Percentiles rank a stretch among this genome's conserved stretches.
Conservation (phyloP, 1,140 invertebrate genomes). For the Scaptomyza hsui region DNA sequence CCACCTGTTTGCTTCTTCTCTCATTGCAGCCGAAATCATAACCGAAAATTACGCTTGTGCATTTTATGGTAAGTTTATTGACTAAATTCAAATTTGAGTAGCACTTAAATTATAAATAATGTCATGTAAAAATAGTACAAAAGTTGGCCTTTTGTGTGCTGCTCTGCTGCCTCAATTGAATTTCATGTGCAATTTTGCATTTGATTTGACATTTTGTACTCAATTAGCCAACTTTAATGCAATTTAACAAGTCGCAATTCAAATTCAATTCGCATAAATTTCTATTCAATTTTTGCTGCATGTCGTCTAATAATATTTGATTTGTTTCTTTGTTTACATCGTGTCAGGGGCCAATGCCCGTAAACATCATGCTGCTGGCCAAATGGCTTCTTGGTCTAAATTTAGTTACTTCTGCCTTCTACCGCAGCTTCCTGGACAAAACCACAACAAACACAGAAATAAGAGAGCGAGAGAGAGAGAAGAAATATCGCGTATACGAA, state of each 20-base stretch:
- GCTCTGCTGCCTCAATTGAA: neutral
- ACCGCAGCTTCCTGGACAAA: conserved; percentile 47
- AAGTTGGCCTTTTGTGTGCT: neutral
- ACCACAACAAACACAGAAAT: neutral
- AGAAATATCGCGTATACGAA: conserved; percentile 57
- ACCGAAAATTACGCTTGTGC: conserved; percentile 26
- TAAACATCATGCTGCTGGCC: conserved; percentile 27
- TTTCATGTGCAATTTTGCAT: neutral
- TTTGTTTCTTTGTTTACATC: conserved; percentile 32
- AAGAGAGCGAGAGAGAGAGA: neutral
- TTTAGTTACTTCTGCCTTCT: conserved; percentile 49
- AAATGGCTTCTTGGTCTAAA: conserved; percentile 52
- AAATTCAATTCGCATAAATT: neutral
- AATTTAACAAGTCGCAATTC: neutral
- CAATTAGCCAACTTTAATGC: conserved; percentile 3
- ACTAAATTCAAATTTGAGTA: too few species aligned
- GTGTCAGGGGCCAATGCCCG: conserved; percentile 37
- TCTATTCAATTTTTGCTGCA: conserved; percentile 4
- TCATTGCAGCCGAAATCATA: conserved; percentile 20
- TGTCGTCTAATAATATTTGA: conserved; percentile 3
- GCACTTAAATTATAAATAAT: too few species aligned
- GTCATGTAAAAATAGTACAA: neutral
- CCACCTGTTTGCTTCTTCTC: conserved; percentile 28
- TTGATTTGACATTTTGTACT: neutral
- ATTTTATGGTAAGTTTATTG: conserved; percentile 78